Evolutionary conservation across 2,113 vertebrate genomes (phyloP).

Genomic region (Myotis lucifugus): DNA sequence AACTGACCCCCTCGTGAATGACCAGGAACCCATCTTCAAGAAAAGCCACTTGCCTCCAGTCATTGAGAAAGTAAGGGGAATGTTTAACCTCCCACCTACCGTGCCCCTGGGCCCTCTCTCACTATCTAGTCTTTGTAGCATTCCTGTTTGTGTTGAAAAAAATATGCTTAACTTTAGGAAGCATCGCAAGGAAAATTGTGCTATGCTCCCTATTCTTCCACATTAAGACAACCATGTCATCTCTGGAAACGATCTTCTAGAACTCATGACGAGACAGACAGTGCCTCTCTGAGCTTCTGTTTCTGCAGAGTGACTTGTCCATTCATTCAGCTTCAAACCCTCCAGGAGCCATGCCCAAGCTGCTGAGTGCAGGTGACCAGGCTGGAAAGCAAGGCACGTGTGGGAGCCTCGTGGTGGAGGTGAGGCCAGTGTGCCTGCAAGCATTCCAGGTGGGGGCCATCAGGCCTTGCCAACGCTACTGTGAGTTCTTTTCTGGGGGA

Average conservation of each 20-base stretch:
- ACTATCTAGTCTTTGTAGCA: neutral
- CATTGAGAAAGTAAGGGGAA: neutral
- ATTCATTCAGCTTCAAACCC: neutral
- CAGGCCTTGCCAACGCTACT: neutral
- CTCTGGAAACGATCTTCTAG: neutral
- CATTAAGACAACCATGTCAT: neutral
- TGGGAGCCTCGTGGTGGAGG: neutral
- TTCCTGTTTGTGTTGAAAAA: neutral
- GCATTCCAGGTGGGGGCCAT: neutral
- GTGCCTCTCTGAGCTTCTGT: neutral
- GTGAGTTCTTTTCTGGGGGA: neutral
- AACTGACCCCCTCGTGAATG: neutral
- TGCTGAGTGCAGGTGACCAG: neutral
- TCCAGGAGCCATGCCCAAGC: neutral
- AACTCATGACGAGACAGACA: neutral
- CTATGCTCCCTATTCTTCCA: neutral
- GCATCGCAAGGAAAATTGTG: neutral
- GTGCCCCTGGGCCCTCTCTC: rapidly evolving
- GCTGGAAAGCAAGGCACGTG: neutral
- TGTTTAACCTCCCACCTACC: neutral
- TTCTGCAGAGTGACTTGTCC: neutral
- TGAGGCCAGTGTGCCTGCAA: neutral
- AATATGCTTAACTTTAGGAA: neutral
- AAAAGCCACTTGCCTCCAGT: neutral
- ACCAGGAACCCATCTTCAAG: neutral